Conservation (phyloP, 2,888 invertebrate species). For the Melitaea athalia region DNA sequence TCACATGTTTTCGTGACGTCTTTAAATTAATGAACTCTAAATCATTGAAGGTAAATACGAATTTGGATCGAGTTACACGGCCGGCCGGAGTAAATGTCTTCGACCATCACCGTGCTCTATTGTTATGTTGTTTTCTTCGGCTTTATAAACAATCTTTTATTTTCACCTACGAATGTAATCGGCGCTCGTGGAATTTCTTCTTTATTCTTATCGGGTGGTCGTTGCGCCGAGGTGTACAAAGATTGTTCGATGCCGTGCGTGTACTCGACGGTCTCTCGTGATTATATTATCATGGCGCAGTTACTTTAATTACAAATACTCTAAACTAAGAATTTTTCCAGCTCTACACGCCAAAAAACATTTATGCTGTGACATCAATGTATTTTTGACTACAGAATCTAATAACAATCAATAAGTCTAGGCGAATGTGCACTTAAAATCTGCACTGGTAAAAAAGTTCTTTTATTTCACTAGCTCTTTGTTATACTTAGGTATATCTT, state of each 20-base stretch:
- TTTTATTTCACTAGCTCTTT: too few species aligned
- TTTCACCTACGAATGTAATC: slow-evolving; percentile 80
- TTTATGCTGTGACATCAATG: too few species aligned
- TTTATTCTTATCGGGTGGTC: slow-evolving; percentile 80
- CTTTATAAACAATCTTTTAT: slow-evolving; percentile 82
- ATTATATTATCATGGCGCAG: slow-evolving; percentile 38
- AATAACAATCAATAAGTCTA: too few species aligned
- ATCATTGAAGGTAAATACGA: slow-evolving; percentile 70
- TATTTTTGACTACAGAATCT: too few species aligned
- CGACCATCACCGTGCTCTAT: slow-evolving; percentile 76
- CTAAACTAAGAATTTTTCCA: too few species aligned
- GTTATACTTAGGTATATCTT: too few species aligned
- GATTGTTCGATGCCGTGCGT: slow-evolving; percentile 75
- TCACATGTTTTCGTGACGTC: slow-evolving; percentile 74
- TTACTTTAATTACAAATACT: slow-evolving; percentile 7
- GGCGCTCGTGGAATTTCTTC: slow-evolving; percentile 75
- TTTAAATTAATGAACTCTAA: slow-evolving; percentile 79
- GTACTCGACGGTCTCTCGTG: slow-evolving; percentile 64
- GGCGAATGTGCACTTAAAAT: too few species aligned
- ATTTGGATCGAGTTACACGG: slow-evolving; percentile 58
- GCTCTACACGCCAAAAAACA: too few species aligned
- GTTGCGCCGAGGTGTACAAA: slow-evolving; percentile 70
- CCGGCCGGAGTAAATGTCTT: slow-evolving; percentile 42
- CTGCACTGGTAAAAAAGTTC: too few species aligned
- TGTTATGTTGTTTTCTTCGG: slow-evolving; percentile 78